phyloP scores from a whole-genome alignment of 1,140 invertebrate species.

The Drosophila erecta region DNA sequence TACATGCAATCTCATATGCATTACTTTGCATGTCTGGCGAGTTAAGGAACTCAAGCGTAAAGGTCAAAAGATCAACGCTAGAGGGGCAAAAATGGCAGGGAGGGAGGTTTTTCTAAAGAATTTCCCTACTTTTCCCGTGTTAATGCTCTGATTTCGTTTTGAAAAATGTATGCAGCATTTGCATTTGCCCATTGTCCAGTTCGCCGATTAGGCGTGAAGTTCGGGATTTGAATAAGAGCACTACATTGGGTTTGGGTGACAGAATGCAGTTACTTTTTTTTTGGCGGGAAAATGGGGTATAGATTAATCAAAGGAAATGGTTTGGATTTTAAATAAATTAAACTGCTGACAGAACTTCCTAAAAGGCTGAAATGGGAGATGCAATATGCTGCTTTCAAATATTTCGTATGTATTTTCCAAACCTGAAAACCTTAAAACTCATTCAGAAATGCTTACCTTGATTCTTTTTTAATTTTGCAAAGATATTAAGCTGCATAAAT shows the following conservation, averaged over 20 bases:
- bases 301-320: slow-evolving; percentile 8
- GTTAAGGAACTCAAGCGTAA: slow-evolving; percentile 71
- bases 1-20: slow-evolving; percentile 71
- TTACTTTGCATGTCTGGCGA: slow-evolving; percentile 82
- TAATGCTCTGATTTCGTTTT: slow-evolving; percentile 70
- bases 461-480: too few relatives aligned
- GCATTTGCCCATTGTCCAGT: slow-evolving; percentile 64
- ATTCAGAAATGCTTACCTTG: too few relatives aligned
- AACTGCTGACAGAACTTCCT: background rate
- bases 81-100: slow-evolving; percentile 5
- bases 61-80: slow-evolving; percentile 80
- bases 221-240: slow-evolving; percentile 68
- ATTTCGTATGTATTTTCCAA: too few relatives aligned
- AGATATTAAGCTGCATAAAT: too few relatives aligned
- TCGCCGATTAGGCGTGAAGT: slow-evolving; percentile 79
- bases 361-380: too few relatives aligned
- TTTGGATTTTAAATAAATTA: background rate
- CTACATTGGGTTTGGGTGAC: slow-evolving; percentile 20
- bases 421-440: too few relatives aligned
- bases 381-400: too few relatives aligned
- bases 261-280: slow-evolving; percentile 30
- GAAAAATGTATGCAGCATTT: slow-evolving; percentile 63
- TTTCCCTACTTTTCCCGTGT: slow-evolving; percentile 46
- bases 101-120: slow-evolving; percentile 36
- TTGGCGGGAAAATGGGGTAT: slow-evolving; percentile 59